Conservation (phyloP, 2,797 vertebrate genomes). For the Myripristis murdjan region DNA sequence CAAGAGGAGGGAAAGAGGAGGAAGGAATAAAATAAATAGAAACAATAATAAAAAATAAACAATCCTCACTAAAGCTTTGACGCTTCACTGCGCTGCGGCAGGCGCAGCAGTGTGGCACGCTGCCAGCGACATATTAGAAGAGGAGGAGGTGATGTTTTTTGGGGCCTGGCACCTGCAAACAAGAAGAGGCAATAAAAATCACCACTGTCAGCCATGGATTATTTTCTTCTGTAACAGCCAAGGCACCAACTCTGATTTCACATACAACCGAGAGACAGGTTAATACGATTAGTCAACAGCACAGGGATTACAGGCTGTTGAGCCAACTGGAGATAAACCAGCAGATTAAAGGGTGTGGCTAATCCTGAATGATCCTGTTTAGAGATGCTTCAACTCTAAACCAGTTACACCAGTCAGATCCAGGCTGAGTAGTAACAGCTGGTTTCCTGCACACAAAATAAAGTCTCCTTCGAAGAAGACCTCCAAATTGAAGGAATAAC, state of each 20-base stretch:
- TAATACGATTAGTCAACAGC: constrained; percentile 39
- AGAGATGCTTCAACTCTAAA: constrained; percentile 47
- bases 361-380: constrained; percentile 74
- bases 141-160: constrained; percentile 87
- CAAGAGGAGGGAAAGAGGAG: constrained; percentile 17
- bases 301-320: constrained; percentile 41
- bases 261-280: constrained; percentile 22
- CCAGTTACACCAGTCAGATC: constrained; percentile 34
- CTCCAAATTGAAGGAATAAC: too few relatives aligned
- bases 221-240: neutral
- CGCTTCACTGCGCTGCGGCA: constrained; percentile 72
- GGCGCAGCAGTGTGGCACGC: constrained; percentile 75
- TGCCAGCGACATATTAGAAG: constrained; percentile 86
- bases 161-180: constrained; percentile 90
- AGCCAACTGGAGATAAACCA: constrained; percentile 44
- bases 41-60: constrained; percentile 15
- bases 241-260: too few relatives aligned
- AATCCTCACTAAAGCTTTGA: constrained; percentile 35
- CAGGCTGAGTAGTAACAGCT: constrained; percentile 15
- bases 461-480: neutral
- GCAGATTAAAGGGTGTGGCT: constrained; percentile 68
- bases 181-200: constrained; percentile 15
- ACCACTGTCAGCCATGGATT: neutral
- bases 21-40: constrained; percentile 51
- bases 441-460: neutral